A percentile compares a stretch with the other conserved stretches of the same genome.
Evolutionary conservation across 2,888 invertebrate genomes (phyloP).

Genomic region (Sisyra terminalis): DNA sequence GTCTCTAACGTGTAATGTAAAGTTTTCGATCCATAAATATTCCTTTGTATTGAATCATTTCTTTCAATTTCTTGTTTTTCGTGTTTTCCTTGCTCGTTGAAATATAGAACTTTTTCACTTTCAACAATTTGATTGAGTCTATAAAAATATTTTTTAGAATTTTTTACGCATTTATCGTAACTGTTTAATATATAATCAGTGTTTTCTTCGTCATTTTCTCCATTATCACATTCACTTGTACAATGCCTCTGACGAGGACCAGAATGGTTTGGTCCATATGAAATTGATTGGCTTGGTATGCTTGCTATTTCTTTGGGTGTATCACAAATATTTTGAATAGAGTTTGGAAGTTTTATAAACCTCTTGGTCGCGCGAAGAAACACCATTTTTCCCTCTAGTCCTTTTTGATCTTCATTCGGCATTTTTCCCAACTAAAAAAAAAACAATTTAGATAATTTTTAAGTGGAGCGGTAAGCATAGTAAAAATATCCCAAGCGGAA

Average conservation of each 20-base stretch:
- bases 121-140: too few relatives aligned
- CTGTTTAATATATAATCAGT: neutral
- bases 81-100: neutral
- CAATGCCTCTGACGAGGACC: too few relatives aligned
- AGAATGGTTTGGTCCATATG: conserved; percentile 13
- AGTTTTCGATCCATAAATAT: conserved; percentile 19
- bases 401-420: conserved; percentile 36
- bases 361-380: conserved; percentile 55
- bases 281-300: conserved; percentile 25
- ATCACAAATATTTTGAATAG: conserved; percentile 19
- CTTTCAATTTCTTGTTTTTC: neutral
- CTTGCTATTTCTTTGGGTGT: conserved; percentile 26
- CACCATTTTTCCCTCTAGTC: conserved; percentile 39
- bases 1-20: conserved; percentile 24
- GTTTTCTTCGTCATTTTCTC: neutral
- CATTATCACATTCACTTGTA: too few relatives aligned
- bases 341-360: conserved; percentile 47
- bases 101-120: too few relatives aligned
- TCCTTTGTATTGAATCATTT: neutral
- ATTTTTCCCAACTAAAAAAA: conserved; percentile 35
- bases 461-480: too few relatives aligned
- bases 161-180: too few relatives aligned
- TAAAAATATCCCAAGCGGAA: too few relatives aligned
- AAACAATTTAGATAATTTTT: too few relatives aligned
- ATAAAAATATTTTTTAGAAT: too few relatives aligned